Conservation (phyloP, 2,888 invertebrate genomes). For the Agonum fuliginosum region DNA sequence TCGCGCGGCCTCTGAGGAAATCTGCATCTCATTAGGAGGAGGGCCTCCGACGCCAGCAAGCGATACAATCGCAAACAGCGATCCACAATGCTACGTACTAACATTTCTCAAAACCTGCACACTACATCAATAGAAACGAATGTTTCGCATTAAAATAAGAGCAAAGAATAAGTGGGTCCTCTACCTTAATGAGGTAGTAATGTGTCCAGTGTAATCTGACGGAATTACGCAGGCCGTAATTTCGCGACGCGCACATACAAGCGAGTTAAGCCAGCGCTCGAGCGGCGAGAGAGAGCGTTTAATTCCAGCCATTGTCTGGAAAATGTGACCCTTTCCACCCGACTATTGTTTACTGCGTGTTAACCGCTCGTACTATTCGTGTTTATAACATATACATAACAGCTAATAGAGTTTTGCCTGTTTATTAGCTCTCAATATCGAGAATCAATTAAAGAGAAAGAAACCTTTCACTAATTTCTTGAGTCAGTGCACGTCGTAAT, state of each 20-base stretch:
- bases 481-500: too few species aligned
- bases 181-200: constrained; percentile 72
- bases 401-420: constrained; percentile 49
- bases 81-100: neutral
- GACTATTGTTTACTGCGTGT: constrained; percentile 59
- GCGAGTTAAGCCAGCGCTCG: constrained; percentile 29
- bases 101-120: neutral
- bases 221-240: constrained; percentile 72
- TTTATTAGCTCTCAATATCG: constrained; percentile 41
- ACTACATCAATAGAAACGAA: neutral
- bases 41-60: constrained; percentile 7
- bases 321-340: constrained; percentile 64
- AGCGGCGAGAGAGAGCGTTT: constrained; percentile 65
- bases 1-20: constrained; percentile 52
- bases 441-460: too few species aligned
- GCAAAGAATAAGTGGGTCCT: neutral
- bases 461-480: neutral
- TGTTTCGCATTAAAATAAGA: constrained; percentile 5
- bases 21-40: constrained; percentile 55
- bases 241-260: constrained; percentile 66
- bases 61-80: constrained; percentile 51
- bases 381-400: constrained; percentile 39
- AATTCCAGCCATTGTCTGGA: constrained; percentile 71
- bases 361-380: constrained; percentile 50
- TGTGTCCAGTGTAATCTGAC: constrained; percentile 73